Conservation (phyloP, 2,888 invertebrate species). For the Harpalus rufipes region DNA sequence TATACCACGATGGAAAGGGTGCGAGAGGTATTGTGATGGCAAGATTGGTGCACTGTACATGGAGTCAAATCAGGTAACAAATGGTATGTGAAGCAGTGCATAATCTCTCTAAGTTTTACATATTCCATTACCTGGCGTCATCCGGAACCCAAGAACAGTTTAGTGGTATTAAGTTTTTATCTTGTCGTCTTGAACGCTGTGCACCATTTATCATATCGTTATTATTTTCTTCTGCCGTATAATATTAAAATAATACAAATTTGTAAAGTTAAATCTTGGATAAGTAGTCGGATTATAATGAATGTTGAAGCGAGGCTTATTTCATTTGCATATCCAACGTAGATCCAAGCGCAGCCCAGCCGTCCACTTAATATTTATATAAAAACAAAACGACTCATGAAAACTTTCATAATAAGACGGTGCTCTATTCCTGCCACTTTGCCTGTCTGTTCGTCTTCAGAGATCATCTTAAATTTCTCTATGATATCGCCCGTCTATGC, state of each 20-base stretch:
- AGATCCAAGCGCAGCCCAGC: slow-evolving; percentile 19
- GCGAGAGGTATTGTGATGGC: too few species aligned
- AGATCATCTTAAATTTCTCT: slow-evolving; percentile 13
- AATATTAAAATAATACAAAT: slow-evolving; percentile 67
- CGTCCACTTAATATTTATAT: slow-evolving; percentile 66
- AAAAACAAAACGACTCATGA: slow-evolving; percentile 64
- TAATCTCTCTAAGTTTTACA: slow-evolving; percentile 13
- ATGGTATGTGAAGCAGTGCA: not conserved
- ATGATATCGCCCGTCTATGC: slow-evolving; percentile 2
- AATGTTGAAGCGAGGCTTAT: slow-evolving; percentile 60
- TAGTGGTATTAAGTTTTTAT: slow-evolving; percentile 45
- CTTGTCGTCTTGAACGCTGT: not conserved
- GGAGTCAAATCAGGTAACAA: not conserved
- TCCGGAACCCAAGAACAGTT: slow-evolving; percentile 39
- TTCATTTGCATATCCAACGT: slow-evolving; percentile 64
- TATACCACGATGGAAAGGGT: too few species aligned
- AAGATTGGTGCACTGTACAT: not conserved
- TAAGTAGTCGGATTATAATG: slow-evolving; percentile 67
- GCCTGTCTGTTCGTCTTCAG: not conserved
- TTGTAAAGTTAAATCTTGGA: slow-evolving; percentile 67
- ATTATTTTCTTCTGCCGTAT: slow-evolving; percentile 59
- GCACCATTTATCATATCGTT: slow-evolving; percentile 51
- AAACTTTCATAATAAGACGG: slow-evolving; percentile 64
- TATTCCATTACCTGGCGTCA: slow-evolving; percentile 30
- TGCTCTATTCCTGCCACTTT: slow-evolving; percentile 33